Percentiles rank a stretch among this genome's conserved stretches.
phyloP scores from a whole-genome alignment of 1,140 invertebrate species.

The Drosophila truncata region DNA sequence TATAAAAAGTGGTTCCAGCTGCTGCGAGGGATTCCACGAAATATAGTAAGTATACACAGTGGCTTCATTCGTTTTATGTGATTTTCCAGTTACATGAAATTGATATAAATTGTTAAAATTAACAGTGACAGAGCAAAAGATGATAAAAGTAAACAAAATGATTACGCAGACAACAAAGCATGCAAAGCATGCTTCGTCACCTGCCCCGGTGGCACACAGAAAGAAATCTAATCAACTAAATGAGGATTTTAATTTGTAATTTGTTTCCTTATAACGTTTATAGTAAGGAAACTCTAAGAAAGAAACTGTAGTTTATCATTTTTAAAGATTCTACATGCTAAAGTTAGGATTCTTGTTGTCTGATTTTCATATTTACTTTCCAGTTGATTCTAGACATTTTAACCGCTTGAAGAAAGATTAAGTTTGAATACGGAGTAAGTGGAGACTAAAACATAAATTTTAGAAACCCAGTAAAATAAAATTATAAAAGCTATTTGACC shows the following conservation, averaged over 20 bases:
- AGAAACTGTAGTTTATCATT: neutral
- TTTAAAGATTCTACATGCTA: neutral
- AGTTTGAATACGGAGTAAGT: neutral
- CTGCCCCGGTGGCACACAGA: constrained; percentile 16
- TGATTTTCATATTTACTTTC: neutral
- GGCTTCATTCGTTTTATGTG: constrained; percentile 4
- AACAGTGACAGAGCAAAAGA: constrained; percentile 39
- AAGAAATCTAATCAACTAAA: constrained; percentile 18
- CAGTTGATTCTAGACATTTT: neutral
- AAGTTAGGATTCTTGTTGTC: neutral
- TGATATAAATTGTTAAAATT: constrained; percentile 53
- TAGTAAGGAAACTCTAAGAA: neutral
- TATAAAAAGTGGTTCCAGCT: constrained; percentile 28
- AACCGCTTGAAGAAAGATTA: neutral
- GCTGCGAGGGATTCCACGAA: constrained; percentile 4
- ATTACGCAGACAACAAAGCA: constrained; percentile 76
- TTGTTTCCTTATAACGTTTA: too few relatives aligned
- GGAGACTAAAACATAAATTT: neutral
- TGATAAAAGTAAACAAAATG: constrained; percentile 76
- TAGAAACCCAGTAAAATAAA: neutral
- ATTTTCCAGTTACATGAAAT: constrained; percentile 41
- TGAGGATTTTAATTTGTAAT: too few relatives aligned
- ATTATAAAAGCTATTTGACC: too few relatives aligned
- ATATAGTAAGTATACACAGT: neutral
- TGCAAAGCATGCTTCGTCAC: constrained; percentile 13